Evolutionary conservation across 2,888 invertebrate species (phyloP).

Genomic region (Monopis laevigella): DNA sequence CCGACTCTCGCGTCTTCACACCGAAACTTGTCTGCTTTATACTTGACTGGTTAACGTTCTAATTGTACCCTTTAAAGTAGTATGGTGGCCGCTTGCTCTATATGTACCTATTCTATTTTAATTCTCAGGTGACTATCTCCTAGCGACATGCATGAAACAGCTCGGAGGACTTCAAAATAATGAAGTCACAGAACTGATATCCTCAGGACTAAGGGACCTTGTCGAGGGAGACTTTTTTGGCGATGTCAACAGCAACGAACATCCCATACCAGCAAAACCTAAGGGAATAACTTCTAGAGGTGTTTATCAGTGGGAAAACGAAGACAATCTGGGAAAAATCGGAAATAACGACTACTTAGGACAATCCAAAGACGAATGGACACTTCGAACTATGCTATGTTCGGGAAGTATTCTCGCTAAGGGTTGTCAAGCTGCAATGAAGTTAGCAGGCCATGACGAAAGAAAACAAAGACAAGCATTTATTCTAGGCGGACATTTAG

Average conservation of each 20-base stretch:
- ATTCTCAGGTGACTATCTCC: constrained; percentile 46
- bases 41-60: too few relatives aligned
- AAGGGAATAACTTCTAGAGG: constrained; percentile 34
- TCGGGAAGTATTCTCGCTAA: constrained; percentile 49
- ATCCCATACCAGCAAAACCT: constrained; percentile 41
- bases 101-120: too few relatives aligned
- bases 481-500: constrained; percentile 47
- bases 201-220: constrained; percentile 48
- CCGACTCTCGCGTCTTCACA: too few relatives aligned
- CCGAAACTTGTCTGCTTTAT: too few relatives aligned
- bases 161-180: constrained; percentile 49
- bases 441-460: constrained; percentile 33
- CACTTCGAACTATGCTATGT: constrained; percentile 30
- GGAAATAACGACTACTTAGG: constrained; percentile 50
- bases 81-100: too few relatives aligned
- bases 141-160: constrained; percentile 45
- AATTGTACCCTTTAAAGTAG: too few relatives aligned
- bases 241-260: constrained; percentile 34
- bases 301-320: constrained; percentile 47
- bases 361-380: constrained; percentile 50
- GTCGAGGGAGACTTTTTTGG: constrained; percentile 54
- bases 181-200: constrained; percentile 50
- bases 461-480: constrained; percentile 44
- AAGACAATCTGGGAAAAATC: constrained; percentile 41
- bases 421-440: constrained; percentile 55